Evolutionary conservation across 2,797 vertebrate genomes (phyloP).

Genomic region (Rhynchotus rufescens): DNA sequence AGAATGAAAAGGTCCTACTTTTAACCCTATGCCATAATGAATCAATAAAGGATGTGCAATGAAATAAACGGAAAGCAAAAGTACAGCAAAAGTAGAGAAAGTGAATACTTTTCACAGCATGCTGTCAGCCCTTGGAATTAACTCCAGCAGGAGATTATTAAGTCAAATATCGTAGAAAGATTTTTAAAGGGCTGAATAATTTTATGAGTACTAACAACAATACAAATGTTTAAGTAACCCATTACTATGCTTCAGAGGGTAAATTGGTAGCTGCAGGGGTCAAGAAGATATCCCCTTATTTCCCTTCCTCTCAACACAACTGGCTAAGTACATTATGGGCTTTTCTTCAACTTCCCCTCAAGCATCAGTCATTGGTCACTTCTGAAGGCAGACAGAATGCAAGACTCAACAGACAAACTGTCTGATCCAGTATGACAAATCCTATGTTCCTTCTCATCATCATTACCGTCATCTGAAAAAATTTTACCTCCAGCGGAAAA

Average conservation of each 20-base stretch:
- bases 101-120: slow-evolving; percentile 41
- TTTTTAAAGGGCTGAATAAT: slow-evolving; percentile 58
- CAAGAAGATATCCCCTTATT: not conserved
- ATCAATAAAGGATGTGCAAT: slow-evolving; percentile 14
- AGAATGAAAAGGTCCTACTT: slow-evolving; percentile 7
- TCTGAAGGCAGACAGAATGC: not conserved
- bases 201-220: slow-evolving; percentile 59
- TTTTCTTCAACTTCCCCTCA: slow-evolving; percentile 37
- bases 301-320: not conserved
- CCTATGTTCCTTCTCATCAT: not conserved
- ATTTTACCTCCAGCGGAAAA: not conserved
- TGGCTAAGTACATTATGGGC: not conserved
- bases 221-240: slow-evolving; percentile 38
- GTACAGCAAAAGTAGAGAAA: slow-evolving; percentile 19
- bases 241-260: slow-evolving; percentile 34
- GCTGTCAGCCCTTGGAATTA: slow-evolving; percentile 43
- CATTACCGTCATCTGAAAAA: not conserved
- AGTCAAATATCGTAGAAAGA: slow-evolving; percentile 47
- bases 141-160: slow-evolving; percentile 64
- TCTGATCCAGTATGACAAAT: not conserved
- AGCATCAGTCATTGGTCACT: slow-evolving; percentile 17
- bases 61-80: slow-evolving; percentile 29
- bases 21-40: slow-evolving; percentile 45
- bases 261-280: slow-evolving; percentile 43
- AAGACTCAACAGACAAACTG: not conserved